phyloP scores from a whole-genome alignment of 1,140 invertebrate species.

The Chrysomallon squamiferum region DNA sequence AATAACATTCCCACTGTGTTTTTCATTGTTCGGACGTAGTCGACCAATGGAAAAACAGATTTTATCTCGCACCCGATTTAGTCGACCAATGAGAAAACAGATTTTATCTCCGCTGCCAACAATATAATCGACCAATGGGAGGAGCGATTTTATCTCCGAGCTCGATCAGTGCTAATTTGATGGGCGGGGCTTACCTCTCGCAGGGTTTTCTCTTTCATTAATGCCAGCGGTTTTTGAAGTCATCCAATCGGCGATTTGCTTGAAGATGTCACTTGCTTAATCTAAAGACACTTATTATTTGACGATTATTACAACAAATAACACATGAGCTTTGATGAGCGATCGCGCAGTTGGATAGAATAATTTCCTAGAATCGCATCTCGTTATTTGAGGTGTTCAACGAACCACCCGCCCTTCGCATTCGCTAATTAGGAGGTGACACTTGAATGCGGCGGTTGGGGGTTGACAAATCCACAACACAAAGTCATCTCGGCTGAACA shows the following conservation, averaged over 20 bases:
- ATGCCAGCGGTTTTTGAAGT: neutral
- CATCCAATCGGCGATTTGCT: conserved; percentile 5
- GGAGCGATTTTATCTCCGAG: neutral
- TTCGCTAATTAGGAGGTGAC: neutral
- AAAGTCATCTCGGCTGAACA: no score
- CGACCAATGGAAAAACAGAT: no score
- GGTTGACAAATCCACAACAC: no score
- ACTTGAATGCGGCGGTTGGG: neutral
- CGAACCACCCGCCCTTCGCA: neutral
- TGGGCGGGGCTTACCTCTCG: neutral
- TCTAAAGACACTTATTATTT: conserved; percentile 8
- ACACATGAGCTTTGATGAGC: neutral
- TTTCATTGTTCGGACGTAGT: no score
- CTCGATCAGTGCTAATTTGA: conserved; percentile 2
- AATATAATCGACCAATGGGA: no score
- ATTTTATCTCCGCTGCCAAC: no score
- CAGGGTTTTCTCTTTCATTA: conserved; percentile 4
- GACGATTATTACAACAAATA: conserved; percentile 3
- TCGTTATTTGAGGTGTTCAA: neutral
- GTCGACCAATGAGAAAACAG: neutral
- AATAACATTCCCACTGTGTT: no score
- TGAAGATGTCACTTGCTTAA: conserved; percentile 5
- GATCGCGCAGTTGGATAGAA: neutral
- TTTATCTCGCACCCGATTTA: neutral
- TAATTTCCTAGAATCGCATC: neutral